Conservation (phyloP, 2,888 invertebrate genomes). For the Eulithis prunata region DNA sequence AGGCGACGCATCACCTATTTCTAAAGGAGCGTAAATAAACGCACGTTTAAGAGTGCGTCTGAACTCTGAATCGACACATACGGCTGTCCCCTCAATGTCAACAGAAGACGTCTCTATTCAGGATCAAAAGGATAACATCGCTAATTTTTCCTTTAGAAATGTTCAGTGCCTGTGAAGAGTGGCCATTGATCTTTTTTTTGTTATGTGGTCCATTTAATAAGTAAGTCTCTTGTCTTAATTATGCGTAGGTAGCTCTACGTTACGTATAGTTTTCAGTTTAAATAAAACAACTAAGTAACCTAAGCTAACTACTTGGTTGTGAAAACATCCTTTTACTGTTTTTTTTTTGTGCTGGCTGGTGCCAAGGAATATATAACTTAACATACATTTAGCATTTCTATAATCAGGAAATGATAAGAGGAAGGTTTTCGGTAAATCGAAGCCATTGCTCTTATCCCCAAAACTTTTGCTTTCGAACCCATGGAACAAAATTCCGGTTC, state of each 20-base stretch:
- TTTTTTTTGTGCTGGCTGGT: too few species aligned
- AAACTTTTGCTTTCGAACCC: constrained; percentile 27
- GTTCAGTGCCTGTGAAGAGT: background rate
- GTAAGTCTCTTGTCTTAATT: too few species aligned
- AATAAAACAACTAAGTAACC: too few species aligned
- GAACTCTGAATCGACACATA: constrained; percentile 77
- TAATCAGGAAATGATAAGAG: constrained; percentile 25
- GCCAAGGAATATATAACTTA: background rate
- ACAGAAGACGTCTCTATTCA: constrained; percentile 47
- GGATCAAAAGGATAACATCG: constrained; percentile 39
- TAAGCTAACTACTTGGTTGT: too few species aligned
- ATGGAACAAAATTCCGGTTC: constrained; percentile 30
- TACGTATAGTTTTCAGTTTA: too few species aligned
- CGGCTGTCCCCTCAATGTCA: constrained; percentile 48
- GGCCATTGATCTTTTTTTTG: too few species aligned
- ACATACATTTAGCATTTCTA: constrained; percentile 1
- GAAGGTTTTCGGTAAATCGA: constrained; percentile 27
- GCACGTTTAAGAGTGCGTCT: constrained; percentile 73
- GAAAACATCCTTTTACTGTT: too few species aligned
- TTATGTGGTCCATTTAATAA: too few species aligned
- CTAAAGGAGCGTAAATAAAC: constrained; percentile 78
- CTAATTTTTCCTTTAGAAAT: constrained; percentile 36
- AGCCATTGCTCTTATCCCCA: constrained; percentile 26
- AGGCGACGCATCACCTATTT: constrained; percentile 76
- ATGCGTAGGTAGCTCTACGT: too few species aligned